Base-by-base conservation (phyloP, 2,888 invertebrate genomes). In the Ctena decussata region DNA sequence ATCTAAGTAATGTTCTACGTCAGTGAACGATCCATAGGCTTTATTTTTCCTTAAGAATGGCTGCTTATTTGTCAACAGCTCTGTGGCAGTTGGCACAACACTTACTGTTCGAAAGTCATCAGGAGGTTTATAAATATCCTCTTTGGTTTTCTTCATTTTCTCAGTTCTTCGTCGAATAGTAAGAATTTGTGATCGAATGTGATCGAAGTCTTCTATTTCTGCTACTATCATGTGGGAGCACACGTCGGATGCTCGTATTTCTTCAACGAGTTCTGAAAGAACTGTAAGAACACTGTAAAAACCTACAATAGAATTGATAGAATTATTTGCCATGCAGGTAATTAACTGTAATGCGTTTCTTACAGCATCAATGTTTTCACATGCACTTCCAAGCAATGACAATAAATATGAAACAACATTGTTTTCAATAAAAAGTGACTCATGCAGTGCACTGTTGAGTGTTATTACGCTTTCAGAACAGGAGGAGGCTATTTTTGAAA, bases 1-100 rank as follows among this genome's bases (percentile, higher is more conserved):
- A 90, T 98, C 97, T 30, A 98, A 96, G 94, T 98, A 98, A 92
- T 98, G 97, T 70, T 97, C 96, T 0, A 97, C 96, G 92, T 96
- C 96, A 0, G 96, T 93, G 94, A 97, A 98, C 0, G 96, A 96
- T 27, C 97, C 97, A 65, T 96, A 95, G 0, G 97, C 95, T 75
- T 97, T 96, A 92, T 97, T 97, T 0, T 97, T 96, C 21, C 97
- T 95, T 30, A 97, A 90, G 93, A 96, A 97, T 0, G 96, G 95
- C 8, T 32, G 18, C n/a, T 24, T 32, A 15, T 8, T 46, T 11
- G 44, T 49, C 24, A 49, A 46, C 0, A 82, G 60, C 37, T 82
- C 82, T 0, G 30, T 21, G 12, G 49, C 21, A 27, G 41, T 35
- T 37, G 84, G 84, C 24, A 60, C 46, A 6, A 84, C 32, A 3